phyloP scores from a whole-genome alignment of 2,888 invertebrate species.

The Vesta saturnalis region DNA sequence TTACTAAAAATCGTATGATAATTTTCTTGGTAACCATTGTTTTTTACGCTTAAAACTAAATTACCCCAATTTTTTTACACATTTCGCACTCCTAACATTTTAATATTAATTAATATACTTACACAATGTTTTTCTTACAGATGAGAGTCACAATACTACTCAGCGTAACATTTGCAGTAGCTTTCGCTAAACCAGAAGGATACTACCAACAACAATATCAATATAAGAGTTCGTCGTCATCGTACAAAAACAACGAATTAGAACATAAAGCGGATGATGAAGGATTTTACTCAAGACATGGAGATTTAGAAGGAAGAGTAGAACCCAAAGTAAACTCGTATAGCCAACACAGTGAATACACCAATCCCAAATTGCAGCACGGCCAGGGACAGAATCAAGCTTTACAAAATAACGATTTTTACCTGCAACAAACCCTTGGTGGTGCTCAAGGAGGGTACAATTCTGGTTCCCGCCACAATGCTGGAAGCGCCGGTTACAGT shows the following conservation, averaged over 20 bases:
- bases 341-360: conserved; percentile 58
- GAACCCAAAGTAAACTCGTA: conserved; percentile 57
- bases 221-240: conserved; percentile 57
- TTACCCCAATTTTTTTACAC: too few relatives aligned
- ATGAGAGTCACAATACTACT: conserved; percentile 47
- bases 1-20: too few relatives aligned
- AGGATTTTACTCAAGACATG: conserved; percentile 58
- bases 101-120: background rate
- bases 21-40: background rate
- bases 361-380: conserved; percentile 53
- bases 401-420: conserved; percentile 30
- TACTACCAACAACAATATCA: conserved; percentile 59
- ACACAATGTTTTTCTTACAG: conserved; percentile 16
- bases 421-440: conserved; percentile 24
- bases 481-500: background rate
- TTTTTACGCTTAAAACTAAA: too few relatives aligned
- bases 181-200: conserved; percentile 53
- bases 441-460: background rate
- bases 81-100: too few relatives aligned
- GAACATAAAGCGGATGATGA: conserved; percentile 60
- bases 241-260: conserved; percentile 59
- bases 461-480: background rate
- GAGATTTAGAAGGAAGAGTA: conserved; percentile 55
- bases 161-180: conserved; percentile 40
- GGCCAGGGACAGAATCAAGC: conserved; percentile 16